A percentile compares a stretch with the other conserved stretches of the same genome.
phyloP scores from a whole-genome alignment of 2,888 invertebrate species.

The Hesperia comma region DNA sequence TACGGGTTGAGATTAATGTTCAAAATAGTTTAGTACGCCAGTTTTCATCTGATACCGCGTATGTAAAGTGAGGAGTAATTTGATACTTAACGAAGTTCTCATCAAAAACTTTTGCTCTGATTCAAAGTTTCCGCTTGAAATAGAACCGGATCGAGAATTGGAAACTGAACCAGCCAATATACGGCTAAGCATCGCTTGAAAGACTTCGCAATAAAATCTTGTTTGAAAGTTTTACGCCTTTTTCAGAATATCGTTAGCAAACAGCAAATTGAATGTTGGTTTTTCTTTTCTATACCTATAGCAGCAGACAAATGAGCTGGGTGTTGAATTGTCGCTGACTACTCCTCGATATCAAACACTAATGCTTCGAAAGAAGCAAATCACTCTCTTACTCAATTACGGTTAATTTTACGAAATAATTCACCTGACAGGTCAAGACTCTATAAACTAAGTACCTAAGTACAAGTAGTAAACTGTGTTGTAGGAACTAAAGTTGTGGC shows the following conservation, averaged over 20 bases:
- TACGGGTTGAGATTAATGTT: not conserved
- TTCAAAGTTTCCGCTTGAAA: constrained; percentile 18
- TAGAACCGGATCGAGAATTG: constrained; percentile 9
- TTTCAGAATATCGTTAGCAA: constrained; percentile 2
- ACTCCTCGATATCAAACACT: too few relatives aligned
- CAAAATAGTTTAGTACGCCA: not conserved
- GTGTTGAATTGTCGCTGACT: too few relatives aligned
- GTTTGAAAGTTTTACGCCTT: constrained; percentile 8
- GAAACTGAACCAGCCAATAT: constrained; percentile 29
- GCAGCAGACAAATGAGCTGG: too few relatives aligned
- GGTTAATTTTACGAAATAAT: too few relatives aligned
- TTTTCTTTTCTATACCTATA: not conserved
- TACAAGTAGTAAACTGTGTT: too few relatives aligned
- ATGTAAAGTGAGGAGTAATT: constrained; percentile 5
- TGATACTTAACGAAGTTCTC: constrained; percentile 6
- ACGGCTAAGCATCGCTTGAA: constrained; percentile 25
- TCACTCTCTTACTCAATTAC: too few relatives aligned
- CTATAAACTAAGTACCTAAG: too few relatives aligned
- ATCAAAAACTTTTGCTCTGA: constrained; percentile 20
- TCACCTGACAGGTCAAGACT: too few relatives aligned
- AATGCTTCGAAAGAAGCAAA: too few relatives aligned
- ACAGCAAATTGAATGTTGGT: not conserved
- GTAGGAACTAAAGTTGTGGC: too few relatives aligned
- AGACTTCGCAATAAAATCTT: constrained; percentile 9
- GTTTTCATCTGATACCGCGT: not conserved